Base-by-base conservation (phyloP, 2,113 vertebrate genomes). In the Phaethon lepturus region DNA sequence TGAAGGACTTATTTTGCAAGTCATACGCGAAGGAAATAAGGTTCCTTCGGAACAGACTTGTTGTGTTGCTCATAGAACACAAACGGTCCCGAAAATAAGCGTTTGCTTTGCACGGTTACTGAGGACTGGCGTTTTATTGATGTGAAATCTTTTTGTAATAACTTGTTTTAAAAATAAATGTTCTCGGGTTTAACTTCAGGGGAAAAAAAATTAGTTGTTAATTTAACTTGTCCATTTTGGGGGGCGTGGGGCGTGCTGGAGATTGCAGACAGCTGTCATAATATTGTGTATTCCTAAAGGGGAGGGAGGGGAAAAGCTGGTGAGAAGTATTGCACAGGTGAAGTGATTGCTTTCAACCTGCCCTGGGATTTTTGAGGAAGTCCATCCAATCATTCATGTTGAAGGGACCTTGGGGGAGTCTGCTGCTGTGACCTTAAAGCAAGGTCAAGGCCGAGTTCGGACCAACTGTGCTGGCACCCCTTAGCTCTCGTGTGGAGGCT, bases 11-110 rank as follows among this genome's bases (percentile, higher is more conserved):
- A 10, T 99, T 99, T 86, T 97, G 97, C 91, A 95, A 96, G 53
- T 96, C 98, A 11, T 99, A 99, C 18, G 25, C 97, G 13, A 98
- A 90, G 90, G 99, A 99, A 50, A 98, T 99, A 49, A 97, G 96
- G 38, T 69, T 97, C 29, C 97, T 99, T 2, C 98, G 98, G 75
- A 99, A 98, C 31, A 98, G 99, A 24, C 98, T 99, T 13, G 96
- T 99, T 3, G 98, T 99, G 8, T 86, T 98, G 93, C 98, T 99
- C 79, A 97, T 99, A 52, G 99, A 99, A 93, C 98, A 96, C 83
- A 98, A 98, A 33, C 95, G 97, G 4, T 93, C 97, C 1, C 93
- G 97, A 33, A 98, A 97, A 92, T 98, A 86, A 97, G 74, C 13
- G 0, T 9, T 14, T 9, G 0, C 13, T 8, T 64, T 35, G 56